phyloP scores from a whole-genome alignment of 2,113 vertebrate species.

The Megalops atlanticus region DNA sequence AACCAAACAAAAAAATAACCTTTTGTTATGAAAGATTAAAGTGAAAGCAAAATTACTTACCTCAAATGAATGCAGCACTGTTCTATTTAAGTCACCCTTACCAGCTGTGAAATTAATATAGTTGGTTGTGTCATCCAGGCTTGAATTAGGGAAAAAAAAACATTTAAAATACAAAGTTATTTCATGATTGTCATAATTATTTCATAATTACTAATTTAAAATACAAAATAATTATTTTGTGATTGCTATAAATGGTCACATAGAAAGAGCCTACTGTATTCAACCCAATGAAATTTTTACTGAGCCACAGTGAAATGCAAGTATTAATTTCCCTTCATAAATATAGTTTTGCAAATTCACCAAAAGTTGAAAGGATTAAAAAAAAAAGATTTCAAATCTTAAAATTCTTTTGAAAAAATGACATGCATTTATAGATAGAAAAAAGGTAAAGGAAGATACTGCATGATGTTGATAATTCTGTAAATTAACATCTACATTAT shows the following conservation, averaged over 20 bases:
- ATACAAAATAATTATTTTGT: not conserved
- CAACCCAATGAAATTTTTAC: no score
- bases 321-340: no score
- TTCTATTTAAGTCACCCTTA: conserved; percentile 53
- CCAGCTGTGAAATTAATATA: conserved; percentile 73
- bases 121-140: conserved; percentile 65
- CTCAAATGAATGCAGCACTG: conserved; percentile 58
- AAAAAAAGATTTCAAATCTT: no score
- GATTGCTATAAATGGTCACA: not conserved
- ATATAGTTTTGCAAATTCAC: no score
- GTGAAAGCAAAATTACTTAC: conserved; percentile 49
- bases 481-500: no score
- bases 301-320: no score
- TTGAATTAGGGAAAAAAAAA: conserved; percentile 41
- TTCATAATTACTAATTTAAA: not conserved
- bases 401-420: no score
- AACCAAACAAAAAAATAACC: not conserved
- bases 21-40: not conserved
- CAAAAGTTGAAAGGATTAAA: no score
- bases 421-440: no score
- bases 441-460: no score
- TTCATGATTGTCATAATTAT: not conserved
- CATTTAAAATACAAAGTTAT: not conserved
- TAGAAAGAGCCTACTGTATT: not conserved
- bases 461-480: no score